Evolutionary conservation across 2,888 invertebrate species (phyloP).

Genomic region (Brenthis ino): DNA sequence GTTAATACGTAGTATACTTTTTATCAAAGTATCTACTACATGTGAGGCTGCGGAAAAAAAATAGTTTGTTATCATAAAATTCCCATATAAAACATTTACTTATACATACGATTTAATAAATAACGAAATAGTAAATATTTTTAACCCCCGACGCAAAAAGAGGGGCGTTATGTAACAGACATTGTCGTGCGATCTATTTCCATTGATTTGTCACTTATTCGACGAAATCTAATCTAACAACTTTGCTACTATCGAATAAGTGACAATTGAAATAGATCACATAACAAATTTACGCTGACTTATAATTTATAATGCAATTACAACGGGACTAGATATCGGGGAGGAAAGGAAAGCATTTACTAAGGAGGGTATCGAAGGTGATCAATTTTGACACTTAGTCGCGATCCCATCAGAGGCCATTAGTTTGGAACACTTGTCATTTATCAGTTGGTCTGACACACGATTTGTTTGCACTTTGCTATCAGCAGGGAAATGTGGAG

Average conservation of each 20-base stretch:
- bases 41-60: too few relatives aligned
- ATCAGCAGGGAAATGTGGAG: constrained; percentile 22
- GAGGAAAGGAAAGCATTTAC: not conserved
- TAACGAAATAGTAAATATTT: too few relatives aligned
- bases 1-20: too few relatives aligned
- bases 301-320: constrained; percentile 2
- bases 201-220: constrained; percentile 1
- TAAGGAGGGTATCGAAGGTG: constrained; percentile 16
- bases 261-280: not conserved
- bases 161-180: too few relatives aligned
- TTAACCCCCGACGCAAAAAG: too few relatives aligned
- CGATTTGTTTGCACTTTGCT: constrained; percentile 26
- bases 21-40: too few relatives aligned
- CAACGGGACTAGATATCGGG: constrained; percentile 3
- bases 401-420: constrained; percentile 19
- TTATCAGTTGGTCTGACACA: constrained; percentile 25
- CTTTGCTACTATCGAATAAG: not conserved
- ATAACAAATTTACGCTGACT: not conserved
- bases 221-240: not conserved
- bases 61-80: too few relatives aligned
- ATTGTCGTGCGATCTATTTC: not conserved
- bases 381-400: constrained; percentile 21
- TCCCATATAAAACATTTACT: too few relatives aligned
- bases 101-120: too few relatives aligned
- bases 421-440: constrained; percentile 22